Base-by-base conservation (phyloP, 2,888 invertebrate species). In the Neoaliturus tenellus region DNA sequence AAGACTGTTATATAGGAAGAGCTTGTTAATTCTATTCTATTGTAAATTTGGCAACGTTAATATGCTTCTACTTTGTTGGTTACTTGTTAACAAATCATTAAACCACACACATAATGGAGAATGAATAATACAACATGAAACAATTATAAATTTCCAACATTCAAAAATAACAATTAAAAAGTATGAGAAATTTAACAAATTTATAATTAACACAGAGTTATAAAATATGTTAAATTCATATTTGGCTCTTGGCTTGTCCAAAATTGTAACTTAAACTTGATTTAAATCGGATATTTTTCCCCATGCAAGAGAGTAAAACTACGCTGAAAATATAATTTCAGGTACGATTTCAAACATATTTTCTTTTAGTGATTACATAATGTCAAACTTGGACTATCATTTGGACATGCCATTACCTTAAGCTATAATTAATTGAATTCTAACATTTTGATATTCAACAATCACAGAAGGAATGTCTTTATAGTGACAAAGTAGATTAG, bases 31-130 rank as follows among this genome's bases (percentile, higher is more conserved):
- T n/a, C 33, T 55, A 55, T 20, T 20, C 31, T 78, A 55, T 33
- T 51, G 35, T 55, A 78, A 55, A 55, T 78, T 78, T 78, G 78
- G 78, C 78, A 78, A 78, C 78, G 55, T 28, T 78, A 28, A 33
- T 55, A 48, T 39, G 71, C 41, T 39, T 71, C 62, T 62, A 62
- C 62, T 28, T 28, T 6, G 23, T 23, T 23, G 17, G 55, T 67
- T 33, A 33, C 62, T n/a, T 33, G 41, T 71, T 35, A 71, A 35
- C 25, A 20, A 67, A 17, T 71, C 23, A 39, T n/a, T 71, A 39
- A 39, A n/a, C 20, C 35, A 71, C 39, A 71, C n/a, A 39, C 23
- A 1, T 23, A 51, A 51, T 23, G 31, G 10, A n/a, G 35, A 39
- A n/a, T 39, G 20, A 3, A n/a, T n/a, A n/a, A n/a, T n/a, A 41